Evolutionary conservation across 1,140 invertebrate genomes (phyloP).

Genomic region (Diplogasteroides magnus): DNA sequence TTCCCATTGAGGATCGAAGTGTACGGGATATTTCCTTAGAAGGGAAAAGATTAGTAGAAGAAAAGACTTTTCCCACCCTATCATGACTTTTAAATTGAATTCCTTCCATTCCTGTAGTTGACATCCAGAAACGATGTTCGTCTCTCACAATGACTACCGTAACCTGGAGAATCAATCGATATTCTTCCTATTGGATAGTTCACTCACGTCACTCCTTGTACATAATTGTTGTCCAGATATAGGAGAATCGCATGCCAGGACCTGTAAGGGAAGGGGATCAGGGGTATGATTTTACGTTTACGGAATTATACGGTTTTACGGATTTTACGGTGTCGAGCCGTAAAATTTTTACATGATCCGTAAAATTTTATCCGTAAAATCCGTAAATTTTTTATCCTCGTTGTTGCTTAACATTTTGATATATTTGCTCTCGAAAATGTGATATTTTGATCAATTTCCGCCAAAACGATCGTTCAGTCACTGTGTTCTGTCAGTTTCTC

Average conservation of each 20-base stretch:
- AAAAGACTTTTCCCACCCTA: background rate
- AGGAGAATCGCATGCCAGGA: conserved; percentile 48
- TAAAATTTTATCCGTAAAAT: too few species aligned
- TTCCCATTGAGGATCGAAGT: conserved; percentile 41
- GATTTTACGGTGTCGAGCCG: too few species aligned
- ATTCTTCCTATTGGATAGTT: too few species aligned
- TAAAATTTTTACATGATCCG: too few species aligned
- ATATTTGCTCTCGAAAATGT: too few species aligned
- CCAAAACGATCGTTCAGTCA: too few species aligned
- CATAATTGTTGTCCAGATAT: conserved; percentile 38
- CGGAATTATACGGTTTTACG: too few species aligned
- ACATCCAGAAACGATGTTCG: conserved; percentile 45
- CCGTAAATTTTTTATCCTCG: background rate
- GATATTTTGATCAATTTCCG: too few species aligned
- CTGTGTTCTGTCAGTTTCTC: too few species aligned
- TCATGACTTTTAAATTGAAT: background rate
- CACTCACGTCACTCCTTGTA: too few species aligned
- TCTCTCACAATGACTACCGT: conserved; percentile 46
- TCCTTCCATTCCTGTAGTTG: conserved; percentile 28
- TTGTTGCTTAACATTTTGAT: too few species aligned
- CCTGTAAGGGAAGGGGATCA: conserved; percentile 16
- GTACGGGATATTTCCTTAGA: conserved; percentile 41
- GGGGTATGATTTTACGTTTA: too few species aligned
- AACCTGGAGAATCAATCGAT: conserved; percentile 9
- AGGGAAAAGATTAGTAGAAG: conserved; percentile 14